Evolutionary conservation across 2,888 invertebrate species (phyloP), one percentile per base, ranked within the genome.

Genomic region (Spodoptera picta): DNA sequence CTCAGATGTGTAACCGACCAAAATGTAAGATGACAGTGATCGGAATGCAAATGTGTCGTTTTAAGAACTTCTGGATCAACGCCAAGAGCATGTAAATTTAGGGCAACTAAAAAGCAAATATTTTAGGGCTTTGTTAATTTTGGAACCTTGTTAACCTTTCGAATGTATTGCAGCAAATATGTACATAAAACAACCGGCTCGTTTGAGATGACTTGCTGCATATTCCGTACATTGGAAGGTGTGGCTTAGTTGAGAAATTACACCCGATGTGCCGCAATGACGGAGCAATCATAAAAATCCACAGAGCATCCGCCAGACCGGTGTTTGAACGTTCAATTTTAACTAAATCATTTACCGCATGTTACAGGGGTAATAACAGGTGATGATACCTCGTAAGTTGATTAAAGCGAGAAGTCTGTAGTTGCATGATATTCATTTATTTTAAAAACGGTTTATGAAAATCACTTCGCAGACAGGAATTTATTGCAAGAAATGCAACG

Each of bases 301-400:
- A 63, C 67, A 74, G 14, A 41, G 69, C 65, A 57, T 64, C 47
- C 61, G 59, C 71, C 49, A 49, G 70, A 80, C 77, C 73, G 69
- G 81, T 75, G 73, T 61, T 55, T 65, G 59, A 53, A 78, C 73
- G 73, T 79, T 73, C 76, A 79, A 79, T 81, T 83, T 79, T 69
- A 79, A 75, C 62, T 77, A 76, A 80, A 82, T 77, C 72, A 79
- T 79, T 80, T 75, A 79, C 74, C 59, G 56, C 73, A 68, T 70
- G 72, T 76, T 79, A 82, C 75, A 75, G 73, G 52, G 65, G 73
- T 79, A 78, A 84, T 85, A 82, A 82, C 73, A 82, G 67, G 74
- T 68, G 79, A 77, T 80, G 74, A 78, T 82, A 75, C 70, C 69
- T 66, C 58, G 67, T 72, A 65, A 65, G 62, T 69, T 76, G 67